phyloP scores from a whole-genome alignment of 2,113 vertebrate species.

The Ciconia maguari region DNA sequence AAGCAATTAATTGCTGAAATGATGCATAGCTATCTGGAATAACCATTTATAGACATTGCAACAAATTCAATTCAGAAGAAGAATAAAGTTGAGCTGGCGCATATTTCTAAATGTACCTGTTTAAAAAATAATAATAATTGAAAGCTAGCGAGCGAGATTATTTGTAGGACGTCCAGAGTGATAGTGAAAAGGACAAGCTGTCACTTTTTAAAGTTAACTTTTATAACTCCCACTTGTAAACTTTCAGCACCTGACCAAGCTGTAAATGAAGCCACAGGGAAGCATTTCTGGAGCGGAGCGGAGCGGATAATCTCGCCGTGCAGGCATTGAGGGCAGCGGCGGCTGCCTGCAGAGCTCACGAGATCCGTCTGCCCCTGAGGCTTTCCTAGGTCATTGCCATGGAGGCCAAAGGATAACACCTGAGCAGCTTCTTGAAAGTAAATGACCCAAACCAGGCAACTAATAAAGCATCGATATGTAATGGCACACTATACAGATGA shows the following conservation, averaged over 20 bases:
- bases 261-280: background rate
- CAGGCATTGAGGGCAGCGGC: too few relatives aligned
- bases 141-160: background rate
- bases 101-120: background rate
- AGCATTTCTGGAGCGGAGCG: background rate
- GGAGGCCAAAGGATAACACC: background rate
- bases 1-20: slow-evolving; percentile 49
- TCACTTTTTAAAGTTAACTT: background rate
- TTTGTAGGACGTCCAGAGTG: background rate
- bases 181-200: background rate
- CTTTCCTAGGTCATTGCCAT: background rate
- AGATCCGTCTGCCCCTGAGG: background rate
- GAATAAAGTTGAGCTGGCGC: background rate
- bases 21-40: slow-evolving; percentile 33
- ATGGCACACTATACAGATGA: fast-evolving
- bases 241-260: background rate
- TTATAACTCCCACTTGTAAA: background rate
- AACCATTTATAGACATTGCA: background rate
- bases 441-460: background rate
- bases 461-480: background rate
- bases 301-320: fast-evolving
- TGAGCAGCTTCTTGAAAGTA: background rate
- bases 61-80: background rate
- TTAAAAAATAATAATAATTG: background rate
- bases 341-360: background rate